Base-by-base conservation (phyloP, 2,888 invertebrate species). In the Pandemis corylana region DNA sequence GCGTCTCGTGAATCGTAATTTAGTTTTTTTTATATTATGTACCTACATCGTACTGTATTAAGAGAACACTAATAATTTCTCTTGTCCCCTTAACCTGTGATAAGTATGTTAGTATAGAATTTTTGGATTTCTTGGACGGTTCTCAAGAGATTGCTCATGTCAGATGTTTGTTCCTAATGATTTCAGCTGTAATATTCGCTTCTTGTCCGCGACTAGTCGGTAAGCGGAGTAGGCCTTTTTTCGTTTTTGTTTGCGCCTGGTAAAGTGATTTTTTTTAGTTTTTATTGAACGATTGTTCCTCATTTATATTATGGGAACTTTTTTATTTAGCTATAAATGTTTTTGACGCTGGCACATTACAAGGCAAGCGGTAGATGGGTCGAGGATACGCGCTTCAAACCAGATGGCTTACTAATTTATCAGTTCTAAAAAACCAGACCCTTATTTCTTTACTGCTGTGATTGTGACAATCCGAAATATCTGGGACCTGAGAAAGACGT, bases 1-100 rank as follows among this genome's bases (percentile, higher is more conserved):
- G 79, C 77, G 86, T 85, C 28, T 83, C 84, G 86, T 86, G 86
- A 91, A 88, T 86, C 84, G 89, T 91, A 88, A 91, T 90, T 91
- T 91, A 92, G 90, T 86, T 28, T 59, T 59, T 91, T 89, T 88
- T 88, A 86, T 86, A 85, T 88, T 85, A 87, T 85, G 86, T 84
- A 56, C 56, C 56, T 20, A 87, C 86, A 82, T 87, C 87, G 88
- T 90, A 88, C 87, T 90, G 89, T 90, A 90, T 89, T 88, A 90
- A 92, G 93, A 94, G 93, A 93, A 92, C 90, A 90, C 90, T 93
- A 90, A 91, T 91, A 92, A 90, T 93, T 92, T 93, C 92, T 94
- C 93, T 93, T 93, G 93, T 93, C 93, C 94, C 93, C 91, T 92
- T 93, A 92, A 94, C 94, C 94, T 94, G 94, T 94, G 94, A 94